Base-by-base conservation (phyloP, 2,113 vertebrate species). In the Pycnonotus jocosus region DNA sequence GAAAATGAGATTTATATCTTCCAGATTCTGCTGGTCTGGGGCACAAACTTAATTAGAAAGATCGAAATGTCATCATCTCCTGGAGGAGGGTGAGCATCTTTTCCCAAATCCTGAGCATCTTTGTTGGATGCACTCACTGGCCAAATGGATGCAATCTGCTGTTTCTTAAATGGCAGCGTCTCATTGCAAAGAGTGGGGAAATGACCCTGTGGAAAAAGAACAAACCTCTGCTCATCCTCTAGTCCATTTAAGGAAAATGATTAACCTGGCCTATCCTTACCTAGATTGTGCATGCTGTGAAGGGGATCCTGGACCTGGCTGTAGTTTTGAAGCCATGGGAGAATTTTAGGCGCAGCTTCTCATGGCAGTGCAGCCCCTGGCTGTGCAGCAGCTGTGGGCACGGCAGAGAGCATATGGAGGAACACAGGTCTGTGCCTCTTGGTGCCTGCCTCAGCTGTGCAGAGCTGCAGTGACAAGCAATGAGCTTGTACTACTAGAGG, bases 11-110 rank as follows among this genome's bases (percentile, higher is more conserved):
- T 94, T 88, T 94, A 6, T 90, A 82, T 94, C 94, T 95, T 85
- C 62, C 58, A 91, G 66, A 33, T 87, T 96, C 66, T 76, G 38
- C 86, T 95, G 64, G 78, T 78, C 72, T 89, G 81, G 86, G 81
- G 92, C 73, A 61, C 45, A 78, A 95, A 94, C 84, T 85, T 84
- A 82, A 96, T 95, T 96, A 89, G 79, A 87, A 91, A 87, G 88
- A 94, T 83, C 91, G 71, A 85, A 95, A 96, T 94, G 79, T 94
- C 89, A 95, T 96, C 88, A 57, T 94, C 86, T 95, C 92, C 90
- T 86, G 50, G 33, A 94, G 92, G 62, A 97, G 84, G 44, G 24
- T 68, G 44, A 86, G 42, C 42, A 60, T 81, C 42, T 78, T 89
- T 77, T 90, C 70, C 54, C 54, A 80, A 74, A 74, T 25, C 15